phyloP scores from a whole-genome alignment of 37 sponge, comb jelly and placozoan genomes.

The Ephydatia muelleri region DNA sequence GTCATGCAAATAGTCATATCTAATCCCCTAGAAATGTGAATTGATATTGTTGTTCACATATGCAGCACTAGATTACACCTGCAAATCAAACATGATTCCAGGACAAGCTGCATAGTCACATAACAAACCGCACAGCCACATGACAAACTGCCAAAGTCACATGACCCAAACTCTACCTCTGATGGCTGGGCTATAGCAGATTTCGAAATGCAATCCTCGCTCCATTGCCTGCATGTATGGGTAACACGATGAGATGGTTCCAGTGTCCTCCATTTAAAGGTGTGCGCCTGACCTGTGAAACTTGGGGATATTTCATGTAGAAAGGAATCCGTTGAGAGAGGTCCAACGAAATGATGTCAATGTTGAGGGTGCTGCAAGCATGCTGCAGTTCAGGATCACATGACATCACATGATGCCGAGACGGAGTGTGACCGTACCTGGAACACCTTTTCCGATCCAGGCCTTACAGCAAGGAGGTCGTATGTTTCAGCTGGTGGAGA shows the following conservation, averaged over 20 bases:
- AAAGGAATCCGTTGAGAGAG: slow-evolving; percentile 63
- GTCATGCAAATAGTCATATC: too few relatives aligned
- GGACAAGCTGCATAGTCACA: too few relatives aligned
- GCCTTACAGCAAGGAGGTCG: slow-evolving; percentile 58
- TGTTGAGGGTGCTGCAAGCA: slow-evolving; percentile 49
- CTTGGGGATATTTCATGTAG: slow-evolving; percentile 46
- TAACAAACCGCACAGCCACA: too few relatives aligned
- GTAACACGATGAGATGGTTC: not conserved
- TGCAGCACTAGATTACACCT: too few relatives aligned
- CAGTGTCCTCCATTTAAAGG: too few relatives aligned
- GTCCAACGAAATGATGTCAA: slow-evolving; percentile 70
- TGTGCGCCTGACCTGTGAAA: slow-evolving; percentile 51
- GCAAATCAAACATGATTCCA: too few relatives aligned
- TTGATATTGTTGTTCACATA: too few relatives aligned
- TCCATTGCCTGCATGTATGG: slow-evolving; percentile 51
- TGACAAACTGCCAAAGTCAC: too few relatives aligned
- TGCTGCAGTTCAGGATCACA: slow-evolving; percentile 22
- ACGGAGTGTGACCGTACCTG: slow-evolving; percentile 20
- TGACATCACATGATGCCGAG: too few relatives aligned
- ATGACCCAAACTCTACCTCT: too few relatives aligned
- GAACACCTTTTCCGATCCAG: slow-evolving; percentile 56
- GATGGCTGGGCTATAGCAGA: slow-evolving; percentile 63
- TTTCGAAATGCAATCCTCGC: slow-evolving; percentile 64
- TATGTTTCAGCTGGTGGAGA: slow-evolving; percentile 34
- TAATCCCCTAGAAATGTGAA: too few relatives aligned